Percentiles rank a stretch among this genome's conserved stretches.
Evolutionary conservation across 2,113 vertebrate species (phyloP).

Genomic region (Gymnorhina tibicen): DNA sequence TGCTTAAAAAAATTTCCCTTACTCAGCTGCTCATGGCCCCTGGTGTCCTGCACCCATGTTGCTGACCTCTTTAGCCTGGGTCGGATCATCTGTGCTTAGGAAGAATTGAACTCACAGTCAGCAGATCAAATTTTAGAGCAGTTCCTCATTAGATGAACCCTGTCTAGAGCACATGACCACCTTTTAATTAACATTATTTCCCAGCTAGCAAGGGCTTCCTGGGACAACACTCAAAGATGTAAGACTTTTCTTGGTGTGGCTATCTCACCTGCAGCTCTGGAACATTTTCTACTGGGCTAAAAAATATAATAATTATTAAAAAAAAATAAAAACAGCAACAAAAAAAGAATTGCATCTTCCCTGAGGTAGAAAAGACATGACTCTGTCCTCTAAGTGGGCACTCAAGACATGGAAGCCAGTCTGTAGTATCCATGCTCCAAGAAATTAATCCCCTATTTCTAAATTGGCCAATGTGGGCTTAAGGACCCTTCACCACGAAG

Average conservation of each 20-base stretch:
- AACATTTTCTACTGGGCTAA: background rate
- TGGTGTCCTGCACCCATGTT: background rate
- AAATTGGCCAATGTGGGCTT: background rate
- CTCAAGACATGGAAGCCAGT: background rate
- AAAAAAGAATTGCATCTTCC: background rate
- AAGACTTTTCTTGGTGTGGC: background rate
- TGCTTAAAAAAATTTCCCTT: background rate
- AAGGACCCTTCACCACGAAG: background rate
- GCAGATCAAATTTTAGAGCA: background rate
- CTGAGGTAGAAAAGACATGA: background rate
- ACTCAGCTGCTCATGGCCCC: background rate
- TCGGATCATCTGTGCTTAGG: background rate
- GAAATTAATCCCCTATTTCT: background rate
- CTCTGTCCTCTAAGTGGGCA: background rate
- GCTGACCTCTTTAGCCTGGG: background rate
- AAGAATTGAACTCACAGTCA: background rate
- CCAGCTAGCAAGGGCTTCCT: background rate
- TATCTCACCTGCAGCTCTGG: background rate
- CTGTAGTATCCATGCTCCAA: background rate
- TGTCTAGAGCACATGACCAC: rapidly evolving
- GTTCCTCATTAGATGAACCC: background rate
- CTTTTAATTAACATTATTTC: background rate
- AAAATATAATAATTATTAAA: background rate
- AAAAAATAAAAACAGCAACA: background rate
- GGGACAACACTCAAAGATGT: background rate